Base-by-base conservation (phyloP, 2,113 vertebrate genomes). In the Clarias macrocephalus region DNA sequence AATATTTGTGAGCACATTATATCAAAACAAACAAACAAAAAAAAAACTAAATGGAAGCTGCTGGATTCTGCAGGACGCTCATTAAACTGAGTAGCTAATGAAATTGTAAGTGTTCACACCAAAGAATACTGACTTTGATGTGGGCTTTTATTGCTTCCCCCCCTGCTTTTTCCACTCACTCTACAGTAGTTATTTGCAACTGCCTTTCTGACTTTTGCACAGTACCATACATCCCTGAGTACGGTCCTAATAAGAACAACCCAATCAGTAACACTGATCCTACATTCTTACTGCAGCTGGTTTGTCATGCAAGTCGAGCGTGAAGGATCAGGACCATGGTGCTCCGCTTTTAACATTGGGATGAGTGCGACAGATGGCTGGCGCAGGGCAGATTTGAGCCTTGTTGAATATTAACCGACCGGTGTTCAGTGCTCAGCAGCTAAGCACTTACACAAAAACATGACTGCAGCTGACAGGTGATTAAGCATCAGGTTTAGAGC, bases 341-440 rank as follows among this genome's bases (percentile, higher is more conserved):
- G 52, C 54, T 48, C 33, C 25, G 56, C 33, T 28, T 59, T 77
- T 76, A 79, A 87, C 87, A 76, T 0, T 42, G 18, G 75, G 63
- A 75, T n/a, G 60, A 57, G 25, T 19, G 48, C n/a, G 21, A 76
- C 87, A 90, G 89, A 90, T 82, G 89, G 85, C 62, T 54, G 75
- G 54, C 13, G 62, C 66, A 65, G 59, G 73, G 66, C 28, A 80
- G 60, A 82, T 82, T 81, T 68, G 79, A 86, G 83, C 59, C 80
- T 48, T 66, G 76, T 48, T 88, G 85, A 86, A 84, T 84, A 88
- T 88, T 88, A 88, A 88, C 84, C 54, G 25, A 88, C 84, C 54
- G 25, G 73, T 75, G 66, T 42, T 80, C 86, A 68, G 66, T 62
- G 88, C 48, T 85, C 72, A 70, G 83, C 19, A 42, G 12, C 16